Evolutionary conservation across 2,888 invertebrate genomes (phyloP), one percentile per base, ranked within the genome.

Genomic region (Ellobium chinense): DNA sequence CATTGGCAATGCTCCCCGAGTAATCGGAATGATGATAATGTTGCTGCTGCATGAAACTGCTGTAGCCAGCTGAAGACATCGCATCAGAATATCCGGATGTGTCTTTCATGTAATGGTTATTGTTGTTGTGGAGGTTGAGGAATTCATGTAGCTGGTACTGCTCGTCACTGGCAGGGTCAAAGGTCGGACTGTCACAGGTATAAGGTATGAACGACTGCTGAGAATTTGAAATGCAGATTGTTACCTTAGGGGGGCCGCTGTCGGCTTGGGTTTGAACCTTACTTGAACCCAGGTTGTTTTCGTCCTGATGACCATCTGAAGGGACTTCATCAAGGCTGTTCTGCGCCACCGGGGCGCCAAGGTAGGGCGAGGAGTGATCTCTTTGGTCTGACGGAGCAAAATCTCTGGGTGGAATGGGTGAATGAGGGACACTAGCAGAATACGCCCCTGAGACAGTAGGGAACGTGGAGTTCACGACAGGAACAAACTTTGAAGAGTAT

Each of bases 211-310:
- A 60, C 9, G 74, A 74, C 68, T 74, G 68, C 36, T 74, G 74
- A 37, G 74, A 80, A 68, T 80, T 80, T 9, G 80, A 80, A 2
- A 74, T 60, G 37, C 80, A 74, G 39, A 80, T 80, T n/a, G 68
- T 74, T 3, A 68, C 74, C 24, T 80, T 56, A 0, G 73, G 74
- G 4, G 66, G 60, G 0, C 21, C 24, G 14, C 24, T 24, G 3
- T 69, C 60, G n/a, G 9, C 7, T 31, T 36, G 73, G 18, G 24
- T 4, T 27, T 73, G 73, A 58, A 62, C 24, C 12, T 29, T 7
- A 12, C 36, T n/a, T 1, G 70, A 54, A 12, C 31, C n/a, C 5
- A 18, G 2, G 54, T 62, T 29, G 14, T 14, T 24, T 0, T 68
- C 39, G 12, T 18, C 46, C 46, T 12, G 7, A 7, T 7, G 9